Percentiles rank a stretch among this genome's conserved stretches.
Conservation (phyloP, 2,113 vertebrate species). For the Hippocampus abdominalis region DNA sequence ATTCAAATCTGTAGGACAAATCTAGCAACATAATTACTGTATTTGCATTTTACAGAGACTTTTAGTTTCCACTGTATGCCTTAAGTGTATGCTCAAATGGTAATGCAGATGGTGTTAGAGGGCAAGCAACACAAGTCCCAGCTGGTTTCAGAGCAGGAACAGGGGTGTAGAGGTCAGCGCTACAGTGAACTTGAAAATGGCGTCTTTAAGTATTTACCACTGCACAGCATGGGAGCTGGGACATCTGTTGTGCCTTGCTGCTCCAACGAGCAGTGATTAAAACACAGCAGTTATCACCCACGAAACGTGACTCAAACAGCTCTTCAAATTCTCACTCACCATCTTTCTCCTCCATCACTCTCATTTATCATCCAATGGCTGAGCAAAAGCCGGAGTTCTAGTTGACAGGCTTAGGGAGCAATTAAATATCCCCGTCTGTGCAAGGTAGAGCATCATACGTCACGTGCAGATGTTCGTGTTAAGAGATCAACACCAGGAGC, state of each 20-base stretch:
- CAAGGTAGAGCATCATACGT: slow-evolving; percentile 39
- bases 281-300: slow-evolving; percentile 27
- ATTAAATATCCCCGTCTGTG: slow-evolving; percentile 61
- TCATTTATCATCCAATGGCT: slow-evolving; percentile 28
- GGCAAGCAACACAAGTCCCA: neutral
- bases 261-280: slow-evolving; percentile 31
- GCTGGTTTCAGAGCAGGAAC: slow-evolving; percentile 9
- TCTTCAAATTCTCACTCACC: slow-evolving; percentile 14
- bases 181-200: slow-evolving; percentile 8
- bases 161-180: neutral
- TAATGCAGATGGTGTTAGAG: neutral
- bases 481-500: slow-evolving; percentile 23
- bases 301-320: slow-evolving; percentile 38
- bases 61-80: neutral
- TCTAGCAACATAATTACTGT: neutral
- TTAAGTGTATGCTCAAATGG: neutral
- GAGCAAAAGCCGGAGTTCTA: slow-evolving; percentile 49
- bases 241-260: slow-evolving; percentile 51
- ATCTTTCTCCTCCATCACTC: slow-evolving; percentile 17
- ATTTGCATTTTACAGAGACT: neutral
- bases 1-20: neutral
- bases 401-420: slow-evolving; percentile 57
- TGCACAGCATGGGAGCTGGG: slow-evolving; percentile 37
- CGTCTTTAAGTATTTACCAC: slow-evolving; percentile 33
- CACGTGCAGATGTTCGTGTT: slow-evolving; percentile 11